phyloP scores from a whole-genome alignment of 2,113 vertebrate genomes.

The Tonatia bakeri region DNA sequence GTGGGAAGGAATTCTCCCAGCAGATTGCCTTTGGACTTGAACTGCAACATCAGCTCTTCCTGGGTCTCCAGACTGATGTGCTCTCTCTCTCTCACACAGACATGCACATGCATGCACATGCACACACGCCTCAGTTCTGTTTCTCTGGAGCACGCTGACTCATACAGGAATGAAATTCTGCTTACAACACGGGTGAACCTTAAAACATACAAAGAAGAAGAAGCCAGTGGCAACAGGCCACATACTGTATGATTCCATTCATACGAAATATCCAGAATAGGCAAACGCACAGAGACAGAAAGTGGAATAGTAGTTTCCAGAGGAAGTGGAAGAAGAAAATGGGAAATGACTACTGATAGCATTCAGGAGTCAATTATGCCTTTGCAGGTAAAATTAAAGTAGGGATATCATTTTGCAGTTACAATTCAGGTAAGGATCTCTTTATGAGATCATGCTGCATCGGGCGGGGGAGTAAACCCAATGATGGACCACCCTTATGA shows the following conservation, averaged over 20 bases:
- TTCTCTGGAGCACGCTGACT: neutral
- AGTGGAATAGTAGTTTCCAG: no score
- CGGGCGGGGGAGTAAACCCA: neutral
- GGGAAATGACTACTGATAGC: neutral
- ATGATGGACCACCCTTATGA: neutral
- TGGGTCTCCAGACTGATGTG: neutral
- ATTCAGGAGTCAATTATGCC: no score
- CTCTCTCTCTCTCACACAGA: neutral
- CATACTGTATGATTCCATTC: no score
- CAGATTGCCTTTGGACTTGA: no score
- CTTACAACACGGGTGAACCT: neutral
- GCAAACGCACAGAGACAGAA: no score
- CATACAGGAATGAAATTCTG: neutral
- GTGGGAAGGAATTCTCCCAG: no score
- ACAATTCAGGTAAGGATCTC: neutral
- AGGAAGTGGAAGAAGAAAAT: neutral
- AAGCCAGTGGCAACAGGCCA: no score
- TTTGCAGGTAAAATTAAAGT: neutral
- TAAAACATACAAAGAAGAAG: neutral
- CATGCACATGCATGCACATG: no score
- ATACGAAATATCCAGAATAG: no score
- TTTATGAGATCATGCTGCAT: neutral
- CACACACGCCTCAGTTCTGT: neutral
- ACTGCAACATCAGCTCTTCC: neutral
- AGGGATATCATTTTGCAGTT: neutral